Evolutionary conservation across 2,888 invertebrate species (phyloP), one percentile per base, ranked within the genome.

Genomic region (Cetonia aurata): DNA sequence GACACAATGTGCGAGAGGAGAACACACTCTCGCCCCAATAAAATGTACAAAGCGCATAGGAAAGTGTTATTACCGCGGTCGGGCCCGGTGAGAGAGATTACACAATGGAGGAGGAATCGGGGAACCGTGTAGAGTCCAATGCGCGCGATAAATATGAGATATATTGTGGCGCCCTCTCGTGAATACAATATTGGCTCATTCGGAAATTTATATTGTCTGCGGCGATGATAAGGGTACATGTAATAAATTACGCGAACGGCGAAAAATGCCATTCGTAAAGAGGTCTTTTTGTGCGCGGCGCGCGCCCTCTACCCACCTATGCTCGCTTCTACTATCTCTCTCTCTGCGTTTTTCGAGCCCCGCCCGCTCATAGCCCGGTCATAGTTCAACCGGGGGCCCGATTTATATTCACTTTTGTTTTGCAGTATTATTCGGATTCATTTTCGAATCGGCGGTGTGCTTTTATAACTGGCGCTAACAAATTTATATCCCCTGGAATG

Each of bases 191-290:
- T 81, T 81, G 81, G 80, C 79, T 80, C 80, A 81, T 82, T 83
- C 80, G 78, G 79, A 82, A 83, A 82, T 82, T 82, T 82, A 82
- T 82, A 82, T 82, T 82, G 82, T 82, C 82, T 80, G 82, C 78
- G 78, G 79, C 81, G 79, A 79, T 82, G 83, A 83, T 83, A 83
- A 83, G 82, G 82, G 82, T 82, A 75, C 76, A 78, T 65, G 62
- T 80, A 79, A 83, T 82, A 82, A 82, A 83, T 83, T 81, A 81
- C 78, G 19, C 50, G 50, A 65, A 65, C 52, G 71, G 77, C 79
- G 79, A 81, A 82, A 82, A 82, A 79, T 81, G 80, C 79, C 80
- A 81, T 83, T 82, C 81, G 81, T 81, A 79, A 56, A 68, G 62
- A 65, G 62, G 75, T 71, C 76, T 77, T 77, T 75, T 69, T 70